phyloP scores from a whole-genome alignment of 2,113 vertebrate species.

The Trichechus manatus region DNA sequence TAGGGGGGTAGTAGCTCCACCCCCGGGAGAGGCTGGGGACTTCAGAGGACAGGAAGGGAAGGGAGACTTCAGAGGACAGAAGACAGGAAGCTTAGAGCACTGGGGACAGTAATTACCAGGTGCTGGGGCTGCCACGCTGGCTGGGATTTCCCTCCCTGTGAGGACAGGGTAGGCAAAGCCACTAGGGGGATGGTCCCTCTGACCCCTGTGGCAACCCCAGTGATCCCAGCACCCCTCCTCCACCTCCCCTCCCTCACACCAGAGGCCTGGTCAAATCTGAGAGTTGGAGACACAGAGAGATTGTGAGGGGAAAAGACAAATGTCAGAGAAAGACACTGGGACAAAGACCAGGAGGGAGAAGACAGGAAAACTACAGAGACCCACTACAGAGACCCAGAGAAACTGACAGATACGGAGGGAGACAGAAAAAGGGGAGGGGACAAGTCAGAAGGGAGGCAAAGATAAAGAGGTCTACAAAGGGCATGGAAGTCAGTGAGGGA shows the following conservation, averaged over 20 bases:
- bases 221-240: not conserved
- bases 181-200: conserved; percentile 21
- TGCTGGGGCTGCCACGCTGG: conserved; percentile 77
- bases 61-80: conserved; percentile 37
- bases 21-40: conserved; percentile 69
- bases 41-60: conserved; percentile 76
- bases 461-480: not conserved
- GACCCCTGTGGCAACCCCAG: conserved; percentile 31
- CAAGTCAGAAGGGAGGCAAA: conserved; percentile 6
- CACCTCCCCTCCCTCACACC: not conserved
- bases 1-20: conserved; percentile 60
- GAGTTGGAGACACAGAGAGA: not conserved
- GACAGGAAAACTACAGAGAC: conserved; percentile 57
- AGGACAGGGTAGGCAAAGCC: conserved; percentile 64
- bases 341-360: conserved; percentile 53
- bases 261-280: conserved; percentile 57
- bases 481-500: not conserved
- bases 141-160: conserved; percentile 64
- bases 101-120: conserved; percentile 76
- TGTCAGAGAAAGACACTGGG: not conserved
- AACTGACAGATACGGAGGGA: not conserved
- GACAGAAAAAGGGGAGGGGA: not conserved
- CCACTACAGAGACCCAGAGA: not conserved
- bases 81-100: conserved; percentile 68
- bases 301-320: conserved; percentile 17